Base-by-base conservation (phyloP, 2,113 vertebrate species). In the Ailurus styani region DNA sequence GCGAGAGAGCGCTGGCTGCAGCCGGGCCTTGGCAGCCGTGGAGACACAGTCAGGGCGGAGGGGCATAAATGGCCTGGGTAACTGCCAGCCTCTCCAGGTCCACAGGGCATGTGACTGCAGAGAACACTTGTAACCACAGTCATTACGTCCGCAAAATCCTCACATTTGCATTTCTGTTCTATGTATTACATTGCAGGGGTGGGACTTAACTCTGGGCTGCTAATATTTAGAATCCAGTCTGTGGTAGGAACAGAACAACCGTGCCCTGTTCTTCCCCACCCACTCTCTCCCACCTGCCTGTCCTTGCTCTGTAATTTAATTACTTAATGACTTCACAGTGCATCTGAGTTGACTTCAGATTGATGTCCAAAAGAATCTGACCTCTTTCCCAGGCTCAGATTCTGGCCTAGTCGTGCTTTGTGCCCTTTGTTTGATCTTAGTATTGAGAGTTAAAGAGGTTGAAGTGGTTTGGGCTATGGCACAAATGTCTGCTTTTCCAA, bases 51-150 rank as follows among this genome's bases (percentile, higher is more conserved):
- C 87, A 52, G 60, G 89, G 70, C 85, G 75, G 66, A 96, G 50
- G 45, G 52, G 55, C 62, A 92, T 68, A 93, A 95, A 78, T 84
- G 55, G 78, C 31, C 20, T 52, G 55, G 45, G 42, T 77, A 21
- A 45, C 62, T 78, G 96, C 84, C 94, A 90, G 60, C 64, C 54
- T 73, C 84, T 92, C 57, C 57, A 23, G 78, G 83, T 95, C 91
- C 96, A 40, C 15, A 7, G 90, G 55, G 34, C 37, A 2, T 86
- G 90, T 40, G 40, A 15, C 87, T 95, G 57, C 50, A 85, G 84
- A 81, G 95, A 93, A 90, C 90, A 96, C 93, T 96, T 92, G 87
- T 94, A 87, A 93, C 79, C 42, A 50, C 34, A 37, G 70, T 75
- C 85, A 40, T 94, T 84, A 89, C 87, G 82, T 87, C 84, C 87